Evolutionary conservation across 2,797 vertebrate species (phyloP).

Genomic region (Rhodeus uyekii): DNA sequence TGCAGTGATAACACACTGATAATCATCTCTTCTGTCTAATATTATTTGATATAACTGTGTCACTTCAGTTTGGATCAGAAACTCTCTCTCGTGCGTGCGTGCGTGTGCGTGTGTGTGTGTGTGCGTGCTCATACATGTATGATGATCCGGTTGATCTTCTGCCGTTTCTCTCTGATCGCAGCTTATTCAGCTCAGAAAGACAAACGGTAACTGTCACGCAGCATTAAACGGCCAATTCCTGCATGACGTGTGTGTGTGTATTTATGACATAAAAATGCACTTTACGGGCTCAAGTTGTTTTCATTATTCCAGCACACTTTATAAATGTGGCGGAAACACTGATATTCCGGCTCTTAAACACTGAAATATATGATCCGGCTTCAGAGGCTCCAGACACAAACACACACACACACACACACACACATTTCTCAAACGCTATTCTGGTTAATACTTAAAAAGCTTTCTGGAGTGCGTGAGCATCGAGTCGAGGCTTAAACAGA

Average conservation of each 20-base stretch:
- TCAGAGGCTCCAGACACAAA: conserved; percentile 68
- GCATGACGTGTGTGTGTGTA: conserved; percentile 38
- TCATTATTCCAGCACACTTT: not conserved
- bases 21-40: not conserved
- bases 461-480: conserved; percentile 61
- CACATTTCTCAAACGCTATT: conserved; percentile 6
- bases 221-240: conserved; percentile 23
- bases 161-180: not conserved
- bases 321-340: conserved; percentile 5
- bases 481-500: conserved; percentile 61
- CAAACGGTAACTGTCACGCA: not conserved
- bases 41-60: conserved; percentile 52
- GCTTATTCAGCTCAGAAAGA: not conserved
- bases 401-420: conserved; percentile 43
- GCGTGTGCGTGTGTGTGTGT: conserved; percentile 60
- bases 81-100: too few species aligned
- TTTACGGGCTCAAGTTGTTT: conserved; percentile 24
- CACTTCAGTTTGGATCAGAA: conserved; percentile 76
- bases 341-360: not conserved
- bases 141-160: not conserved
- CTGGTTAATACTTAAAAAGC: conserved; percentile 66
- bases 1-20: not conserved
- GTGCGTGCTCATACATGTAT: conserved; percentile 37
- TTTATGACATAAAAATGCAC: conserved; percentile 19
- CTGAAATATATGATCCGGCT: conserved; percentile 27